Evolutionary conservation across 2,113 vertebrate species (phyloP), one percentile per base, ranked within the genome.

Genomic region (Zeus faber): DNA sequence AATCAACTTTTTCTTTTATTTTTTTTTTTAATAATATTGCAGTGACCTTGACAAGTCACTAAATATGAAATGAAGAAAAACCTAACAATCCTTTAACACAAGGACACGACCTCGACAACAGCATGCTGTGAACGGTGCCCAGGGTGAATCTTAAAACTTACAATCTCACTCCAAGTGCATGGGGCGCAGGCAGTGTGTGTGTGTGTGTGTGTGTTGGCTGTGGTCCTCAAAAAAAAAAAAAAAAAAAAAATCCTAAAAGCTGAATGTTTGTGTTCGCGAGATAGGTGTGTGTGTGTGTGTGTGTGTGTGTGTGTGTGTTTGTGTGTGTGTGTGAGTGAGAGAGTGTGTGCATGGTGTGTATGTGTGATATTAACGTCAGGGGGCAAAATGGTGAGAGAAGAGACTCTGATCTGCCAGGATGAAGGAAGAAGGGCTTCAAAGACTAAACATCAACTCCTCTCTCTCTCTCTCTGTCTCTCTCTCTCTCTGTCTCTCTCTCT

Each of bases 381-480:
- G 65, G 67, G 81, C 78, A 80, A 64, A 75, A 80, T 17, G 52
- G 58, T 73, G 49, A 69, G 69, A 61, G 77, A 82, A 18, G 17
- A 65, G 60, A 58, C 73, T 82, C 72, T 53, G 68, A 77, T 82
- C 68, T 84, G 80, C 82, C 82, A 84, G 70, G 70, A 81, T 57
- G 66, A 60, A 65, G 63, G 57, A 44, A 76, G 61, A 72, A 52
- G 54, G 63, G 67, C 71, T 83, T 83, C 69, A 86, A 84, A 86
- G 70, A 67, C 71, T 79, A 70, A 74, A 61, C 50, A n/a, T n/a
- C n/a, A n/a, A n/a, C n/a, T n/a, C n/a, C n/a, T n/a, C n/a, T n/a
- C n/a, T n/a, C n/a, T n/a, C n/a, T n/a, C n/a, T n/a, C n/a, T n/a
- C n/a, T n/a, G n/a, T n/a, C n/a, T n/a, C n/a, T n/a, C n/a, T n/a